phyloP scores from a whole-genome alignment of 2,113 vertebrate species.

The Dicaeum eximium region DNA sequence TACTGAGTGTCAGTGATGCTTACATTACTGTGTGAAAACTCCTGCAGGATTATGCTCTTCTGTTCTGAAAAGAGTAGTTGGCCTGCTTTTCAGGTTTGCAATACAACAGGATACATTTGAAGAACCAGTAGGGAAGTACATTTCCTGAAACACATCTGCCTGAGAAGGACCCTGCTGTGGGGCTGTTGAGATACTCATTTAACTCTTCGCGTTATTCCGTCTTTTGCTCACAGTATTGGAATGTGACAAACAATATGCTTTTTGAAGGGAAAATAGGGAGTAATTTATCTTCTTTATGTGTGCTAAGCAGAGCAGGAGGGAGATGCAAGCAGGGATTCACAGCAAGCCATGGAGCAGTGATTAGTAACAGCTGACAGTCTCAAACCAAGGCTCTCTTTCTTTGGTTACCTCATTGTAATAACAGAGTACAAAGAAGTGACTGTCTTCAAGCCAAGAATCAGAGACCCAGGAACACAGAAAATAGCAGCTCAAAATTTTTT shows the following conservation, averaged over 20 bases:
- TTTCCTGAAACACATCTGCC: conserved; percentile 66
- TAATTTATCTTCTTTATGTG: conserved; percentile 82
- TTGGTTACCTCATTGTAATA: conserved; percentile 76
- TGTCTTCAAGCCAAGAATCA: conserved; percentile 77
- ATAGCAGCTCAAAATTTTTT: conserved; percentile 59
- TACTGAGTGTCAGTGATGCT: not conserved
- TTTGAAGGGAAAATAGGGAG: conserved; percentile 75
- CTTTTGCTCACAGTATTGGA: conserved; percentile 75
- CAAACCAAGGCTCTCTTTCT: conserved; percentile 75
- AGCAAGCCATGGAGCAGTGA: conserved; percentile 77
- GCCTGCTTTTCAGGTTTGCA: not conserved
- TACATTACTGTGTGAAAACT: not conserved
- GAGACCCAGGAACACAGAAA: conserved; percentile 71
- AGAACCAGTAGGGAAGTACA: not conserved
- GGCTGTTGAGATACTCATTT: conserved; percentile 67
- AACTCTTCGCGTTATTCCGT: conserved; percentile 67
- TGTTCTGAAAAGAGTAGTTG: not conserved
- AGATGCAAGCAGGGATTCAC: conserved; percentile 67
- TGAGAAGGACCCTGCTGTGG: conserved; percentile 36
- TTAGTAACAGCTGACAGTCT: conserved; percentile 83
- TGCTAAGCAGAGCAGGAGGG: conserved; percentile 82
- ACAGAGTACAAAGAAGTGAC: conserved; percentile 77
- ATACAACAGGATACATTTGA: not conserved
- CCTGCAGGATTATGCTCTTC: not conserved
- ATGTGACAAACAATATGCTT: conserved; percentile 81